phyloP scores from a whole-genome alignment of 2,888 invertebrate species.

The Lordiphosa fenestrarum region DNA sequence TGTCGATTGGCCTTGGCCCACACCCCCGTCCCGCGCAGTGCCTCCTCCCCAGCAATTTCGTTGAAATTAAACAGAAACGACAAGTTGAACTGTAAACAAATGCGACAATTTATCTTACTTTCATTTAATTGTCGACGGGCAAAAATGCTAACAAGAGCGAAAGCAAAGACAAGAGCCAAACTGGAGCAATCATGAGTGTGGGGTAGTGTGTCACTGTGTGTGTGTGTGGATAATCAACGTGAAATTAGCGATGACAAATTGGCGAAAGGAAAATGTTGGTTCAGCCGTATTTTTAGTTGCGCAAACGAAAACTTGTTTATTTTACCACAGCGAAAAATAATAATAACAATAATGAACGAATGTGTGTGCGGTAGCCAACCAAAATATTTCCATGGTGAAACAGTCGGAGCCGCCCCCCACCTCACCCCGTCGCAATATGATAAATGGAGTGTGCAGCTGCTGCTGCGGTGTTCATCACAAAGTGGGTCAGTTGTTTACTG shows the following conservation, averaged over 20 bases:
- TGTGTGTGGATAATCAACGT: constrained; percentile 58
- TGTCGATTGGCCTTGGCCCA: constrained; percentile 45
- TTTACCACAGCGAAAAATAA: constrained; percentile 24
- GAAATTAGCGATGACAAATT: constrained; percentile 71
- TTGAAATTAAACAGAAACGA: constrained; percentile 57
- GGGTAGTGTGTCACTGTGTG: constrained; percentile 9
- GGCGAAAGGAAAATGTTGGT: constrained; percentile 34
- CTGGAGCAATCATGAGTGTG: constrained; percentile 32
- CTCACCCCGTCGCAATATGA: constrained; percentile 30
- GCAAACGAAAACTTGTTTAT: constrained; percentile 35
- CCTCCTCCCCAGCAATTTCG: constrained; percentile 32
- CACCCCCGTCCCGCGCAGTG: not conserved
- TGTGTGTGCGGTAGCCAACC: too few species aligned
- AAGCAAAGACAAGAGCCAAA: constrained; percentile 38
- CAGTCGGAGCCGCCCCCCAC: too few species aligned
- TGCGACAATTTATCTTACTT: constrained; percentile 76
- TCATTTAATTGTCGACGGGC: constrained; percentile 72
- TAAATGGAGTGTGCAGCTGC: constrained; percentile 35
- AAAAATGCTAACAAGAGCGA: constrained; percentile 66
- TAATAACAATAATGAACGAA: constrained; percentile 23
- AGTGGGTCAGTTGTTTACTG: constrained; percentile 74
- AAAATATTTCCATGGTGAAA: too few species aligned
- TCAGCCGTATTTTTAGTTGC: constrained; percentile 7
- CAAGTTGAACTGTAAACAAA: constrained; percentile 75
- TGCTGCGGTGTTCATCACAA: constrained; percentile 53